These are phyloP conservation scores for Ypsolopha scabrella DNA, from an alignment of 2,888 invertebrate species.

Conservation along the genomic window DNA sequence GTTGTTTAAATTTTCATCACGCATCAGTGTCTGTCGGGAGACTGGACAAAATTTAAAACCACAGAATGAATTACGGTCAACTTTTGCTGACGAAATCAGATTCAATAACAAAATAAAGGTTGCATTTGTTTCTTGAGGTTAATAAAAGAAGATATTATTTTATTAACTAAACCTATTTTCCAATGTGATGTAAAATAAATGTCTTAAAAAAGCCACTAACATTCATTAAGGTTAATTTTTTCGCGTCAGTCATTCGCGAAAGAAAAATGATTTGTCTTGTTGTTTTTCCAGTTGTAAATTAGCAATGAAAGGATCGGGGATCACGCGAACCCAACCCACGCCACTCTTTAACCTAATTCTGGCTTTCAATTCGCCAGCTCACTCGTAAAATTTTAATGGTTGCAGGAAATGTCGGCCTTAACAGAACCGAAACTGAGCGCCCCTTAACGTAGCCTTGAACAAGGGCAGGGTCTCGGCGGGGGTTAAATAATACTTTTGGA, in stretches of 20 bases:
- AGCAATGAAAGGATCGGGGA: slow-evolving; percentile 30
- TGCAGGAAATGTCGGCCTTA: slow-evolving; percentile 43
- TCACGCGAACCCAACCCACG: slow-evolving; percentile 44
- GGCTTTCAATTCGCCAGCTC: slow-evolving; percentile 61
- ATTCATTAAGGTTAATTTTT: too few relatives aligned
- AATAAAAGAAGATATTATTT: too few relatives aligned
- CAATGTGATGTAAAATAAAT: too few relatives aligned
- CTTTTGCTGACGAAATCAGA: too few relatives aligned
- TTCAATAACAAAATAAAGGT: too few relatives aligned
- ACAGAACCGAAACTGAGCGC: slow-evolving; percentile 29
- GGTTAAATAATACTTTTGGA: slow-evolving; percentile 21
- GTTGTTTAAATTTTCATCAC: too few relatives aligned
- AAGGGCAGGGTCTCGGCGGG: slow-evolving; percentile 15
- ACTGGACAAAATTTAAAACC: too few relatives aligned
- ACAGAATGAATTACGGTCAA: too few relatives aligned
- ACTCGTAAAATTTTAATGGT: slow-evolving; percentile 66
- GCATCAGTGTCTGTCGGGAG: too few relatives aligned
- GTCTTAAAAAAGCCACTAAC: too few relatives aligned
- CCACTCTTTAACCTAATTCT: slow-evolving; percentile 61
- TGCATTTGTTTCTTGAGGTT: too few relatives aligned
- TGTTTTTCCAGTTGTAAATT: slow-evolving; percentile 36
- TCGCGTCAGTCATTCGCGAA: slow-evolving; percentile 13
- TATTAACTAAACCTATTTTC: too few relatives aligned
- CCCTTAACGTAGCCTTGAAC: slow-evolving; percentile 23
- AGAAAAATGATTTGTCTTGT: slow-evolving; percentile 21